Percentiles rank a stretch among this genome's conserved stretches.
Conservation (phyloP, 2,888 invertebrate genomes). For the Ichneumoninae sp. region DNA sequence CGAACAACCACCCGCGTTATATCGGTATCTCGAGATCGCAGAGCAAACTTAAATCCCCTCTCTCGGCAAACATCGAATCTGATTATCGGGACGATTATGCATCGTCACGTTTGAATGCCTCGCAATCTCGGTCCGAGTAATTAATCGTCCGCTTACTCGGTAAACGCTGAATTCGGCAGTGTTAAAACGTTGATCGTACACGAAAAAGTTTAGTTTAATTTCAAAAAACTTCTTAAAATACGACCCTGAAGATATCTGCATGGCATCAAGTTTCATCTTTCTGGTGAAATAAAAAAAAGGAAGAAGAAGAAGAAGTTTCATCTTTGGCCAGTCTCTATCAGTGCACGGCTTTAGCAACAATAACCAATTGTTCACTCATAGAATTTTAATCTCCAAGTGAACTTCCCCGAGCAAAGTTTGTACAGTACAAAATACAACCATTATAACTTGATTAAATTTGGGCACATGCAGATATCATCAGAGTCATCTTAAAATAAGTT, state of each 20-base stretch:
- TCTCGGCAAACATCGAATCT: slow-evolving; percentile 20
- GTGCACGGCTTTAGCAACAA: no score
- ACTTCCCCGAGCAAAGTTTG: no score
- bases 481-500: background rate
- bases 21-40: background rate
- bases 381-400: no score
- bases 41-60: background rate
- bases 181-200: background rate
- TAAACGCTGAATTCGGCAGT: background rate
- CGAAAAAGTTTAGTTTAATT: background rate
- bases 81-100: slow-evolving; percentile 48
- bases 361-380: no score
- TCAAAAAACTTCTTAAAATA: background rate
- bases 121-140: background rate
- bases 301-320: no score
- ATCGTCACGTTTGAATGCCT: background rate
- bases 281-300: no score
- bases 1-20: background rate
- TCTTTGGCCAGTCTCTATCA: no score
- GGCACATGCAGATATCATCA: no score
- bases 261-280: no score
- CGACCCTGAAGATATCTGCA: no score
- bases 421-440: no score
- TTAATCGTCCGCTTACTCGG: background rate
- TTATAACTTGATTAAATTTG: no score